Percentiles rank a stretch among this genome's conserved stretches.
These are phyloP conservation scores for Conops quadrifasciatus DNA, from an alignment of 2,888 invertebrate species.

Conservation along the genomic window DNA sequence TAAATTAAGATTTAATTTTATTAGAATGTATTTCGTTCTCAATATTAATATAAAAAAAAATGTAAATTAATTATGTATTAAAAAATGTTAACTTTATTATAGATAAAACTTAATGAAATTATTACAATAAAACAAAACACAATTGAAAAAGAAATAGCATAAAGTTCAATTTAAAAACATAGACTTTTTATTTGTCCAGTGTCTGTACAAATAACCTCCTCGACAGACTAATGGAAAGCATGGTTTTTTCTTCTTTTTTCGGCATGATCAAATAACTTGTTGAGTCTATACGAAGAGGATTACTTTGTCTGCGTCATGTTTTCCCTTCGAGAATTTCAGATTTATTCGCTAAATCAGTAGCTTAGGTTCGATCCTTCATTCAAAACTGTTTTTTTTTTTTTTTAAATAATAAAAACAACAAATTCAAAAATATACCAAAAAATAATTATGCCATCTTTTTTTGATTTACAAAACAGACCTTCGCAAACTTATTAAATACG, in stretches of 20 bases:
- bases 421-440: slow-evolving; percentile 42
- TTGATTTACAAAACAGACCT: slow-evolving; percentile 51
- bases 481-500: slow-evolving; percentile 63
- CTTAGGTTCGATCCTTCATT: too few relatives aligned
- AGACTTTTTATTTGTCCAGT: too few relatives aligned
- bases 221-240: too few relatives aligned
- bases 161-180: slow-evolving; percentile 15
- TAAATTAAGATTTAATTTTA: neutral
- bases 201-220: too few relatives aligned
- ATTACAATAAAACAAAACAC: slow-evolving; percentile 16
- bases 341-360: neutral
- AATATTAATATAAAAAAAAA: slow-evolving; percentile 1
- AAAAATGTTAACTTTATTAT: slow-evolving; percentile 25
- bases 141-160: slow-evolving; percentile 27
- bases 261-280: too few relatives aligned
- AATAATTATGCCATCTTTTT: slow-evolving; percentile 13
- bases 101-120: slow-evolving; percentile 11
- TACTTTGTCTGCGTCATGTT: too few relatives aligned
- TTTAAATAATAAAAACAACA: slow-evolving; percentile 5
- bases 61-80: neutral
- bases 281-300: too few relatives aligned
- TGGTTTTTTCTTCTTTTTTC: too few relatives aligned
- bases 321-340: too few relatives aligned
- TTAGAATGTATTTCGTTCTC: too few relatives aligned
- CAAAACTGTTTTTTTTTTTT: neutral